phyloP scores from a whole-genome alignment of 2,113 vertebrate species.

The Vulpes lagopus region DNA sequence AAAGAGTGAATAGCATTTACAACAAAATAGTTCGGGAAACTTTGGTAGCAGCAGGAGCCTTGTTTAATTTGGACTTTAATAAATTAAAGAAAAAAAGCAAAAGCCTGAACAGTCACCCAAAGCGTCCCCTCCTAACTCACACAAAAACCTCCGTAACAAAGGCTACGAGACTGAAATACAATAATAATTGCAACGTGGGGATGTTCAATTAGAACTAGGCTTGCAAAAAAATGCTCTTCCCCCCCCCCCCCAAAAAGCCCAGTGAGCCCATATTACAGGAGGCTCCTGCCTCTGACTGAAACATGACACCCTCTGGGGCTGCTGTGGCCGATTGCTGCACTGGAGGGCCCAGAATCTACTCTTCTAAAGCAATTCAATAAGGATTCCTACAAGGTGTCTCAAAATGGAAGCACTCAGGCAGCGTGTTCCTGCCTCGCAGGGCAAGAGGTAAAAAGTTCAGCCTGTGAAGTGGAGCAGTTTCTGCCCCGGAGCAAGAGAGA shows the following conservation, averaged over 20 bases:
- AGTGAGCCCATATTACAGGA: conserved; percentile 47
- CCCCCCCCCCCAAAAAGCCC: not conserved
- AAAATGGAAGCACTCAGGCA: conserved; percentile 75
- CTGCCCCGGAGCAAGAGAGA: conserved; percentile 53
- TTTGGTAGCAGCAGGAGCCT: conserved; percentile 81
- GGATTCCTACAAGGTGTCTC: conserved; percentile 78
- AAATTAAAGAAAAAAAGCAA: conserved; percentile 76
- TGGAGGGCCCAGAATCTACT: not conserved
- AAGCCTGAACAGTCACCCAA: conserved; percentile 76
- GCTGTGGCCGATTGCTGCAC: not conserved
- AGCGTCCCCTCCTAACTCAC: conserved; percentile 49
- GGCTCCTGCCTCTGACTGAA: not conserved
- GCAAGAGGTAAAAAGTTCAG: conserved; percentile 77
- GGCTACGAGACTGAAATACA: conserved; percentile 37
- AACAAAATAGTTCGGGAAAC: conserved; percentile 80
- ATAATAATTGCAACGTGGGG: conserved; percentile 56
- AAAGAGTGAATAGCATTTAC: conserved; percentile 81
- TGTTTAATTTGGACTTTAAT: conserved; percentile 87
- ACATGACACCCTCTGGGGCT: conserved; percentile 59
- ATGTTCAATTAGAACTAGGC: conserved; percentile 62
- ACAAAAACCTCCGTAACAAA: conserved; percentile 76
- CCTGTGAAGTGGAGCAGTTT: conserved; percentile 66
- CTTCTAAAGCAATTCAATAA: conserved; percentile 65
- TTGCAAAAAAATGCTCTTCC: conserved; percentile 61
- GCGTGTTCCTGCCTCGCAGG: conserved; percentile 69